Percentiles rank a stretch among this genome's conserved stretches.
Evolutionary conservation across 2,888 invertebrate species (phyloP).

Genomic region (Blera fallax): DNA sequence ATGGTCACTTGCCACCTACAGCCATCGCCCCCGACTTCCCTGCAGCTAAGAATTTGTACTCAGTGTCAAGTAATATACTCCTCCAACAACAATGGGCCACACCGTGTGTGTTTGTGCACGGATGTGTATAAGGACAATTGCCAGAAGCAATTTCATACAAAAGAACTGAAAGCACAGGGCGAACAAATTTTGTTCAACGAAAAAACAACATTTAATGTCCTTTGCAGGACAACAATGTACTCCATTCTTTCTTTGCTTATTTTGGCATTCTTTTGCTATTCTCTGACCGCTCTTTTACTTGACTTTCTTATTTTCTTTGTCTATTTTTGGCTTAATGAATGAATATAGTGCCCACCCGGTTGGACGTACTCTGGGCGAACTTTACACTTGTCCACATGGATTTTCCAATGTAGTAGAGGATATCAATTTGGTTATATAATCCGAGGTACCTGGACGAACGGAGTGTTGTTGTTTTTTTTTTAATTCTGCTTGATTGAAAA

Average conservation of each 20-base stretch:
- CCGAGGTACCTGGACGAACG: too few species aligned
- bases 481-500: too few species aligned
- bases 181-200: slow-evolving; percentile 30
- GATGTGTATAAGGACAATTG: slow-evolving; percentile 37
- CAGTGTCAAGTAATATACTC: slow-evolving; percentile 47
- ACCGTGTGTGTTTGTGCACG: not conserved
- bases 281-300: slow-evolving; percentile 40
- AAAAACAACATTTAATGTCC: slow-evolving; percentile 50
- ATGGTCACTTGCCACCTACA: slow-evolving; percentile 52
- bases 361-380: slow-evolving; percentile 16
- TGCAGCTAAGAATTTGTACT: slow-evolving; percentile 37
- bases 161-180: slow-evolving; percentile 10
- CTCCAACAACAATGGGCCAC: slow-evolving; percentile 18
- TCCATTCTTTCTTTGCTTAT: slow-evolving; percentile 11
- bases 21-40: not conserved
- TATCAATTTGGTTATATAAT: not conserved
- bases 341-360: slow-evolving; percentile 13
- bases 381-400: not conserved
- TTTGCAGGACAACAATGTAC: slow-evolving; percentile 39
- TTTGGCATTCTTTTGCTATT: slow-evolving; percentile 20
- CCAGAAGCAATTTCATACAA: slow-evolving; percentile 27
- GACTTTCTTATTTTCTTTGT: slow-evolving; percentile 1
- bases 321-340: slow-evolving; percentile 52
- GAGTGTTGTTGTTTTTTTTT: too few species aligned
- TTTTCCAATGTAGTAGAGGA: not conserved